Evolutionary conservation across 2,888 invertebrate genomes (phyloP).

Genomic region (Mallateleia sp.): DNA sequence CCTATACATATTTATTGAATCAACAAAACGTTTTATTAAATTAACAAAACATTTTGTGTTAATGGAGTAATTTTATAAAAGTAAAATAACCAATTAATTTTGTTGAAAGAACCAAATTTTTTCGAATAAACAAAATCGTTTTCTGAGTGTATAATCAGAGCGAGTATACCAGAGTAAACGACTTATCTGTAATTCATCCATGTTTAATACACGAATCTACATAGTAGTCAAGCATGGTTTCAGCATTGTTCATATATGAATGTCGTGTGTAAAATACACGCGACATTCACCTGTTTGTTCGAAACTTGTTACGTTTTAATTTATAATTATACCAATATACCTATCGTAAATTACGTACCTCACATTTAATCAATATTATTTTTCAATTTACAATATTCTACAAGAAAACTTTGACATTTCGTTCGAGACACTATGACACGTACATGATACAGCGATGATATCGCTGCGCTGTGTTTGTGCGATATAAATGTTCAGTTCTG

Average conservation of each 20-base stretch:
- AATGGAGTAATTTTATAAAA: no score
- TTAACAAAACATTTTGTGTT: no score
- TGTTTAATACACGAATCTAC: neutral
- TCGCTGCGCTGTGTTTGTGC: conserved; percentile 55
- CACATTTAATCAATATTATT: conserved; percentile 58
- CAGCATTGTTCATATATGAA: conserved; percentile 42
- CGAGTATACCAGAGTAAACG: no score
- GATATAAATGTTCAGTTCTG: conserved; percentile 71
- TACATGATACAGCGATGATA: conserved; percentile 57
- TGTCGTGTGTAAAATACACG: conserved; percentile 31
- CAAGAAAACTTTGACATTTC: conserved; percentile 65
- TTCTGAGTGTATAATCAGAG: no score
- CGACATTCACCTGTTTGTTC: neutral
- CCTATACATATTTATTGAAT: no score
- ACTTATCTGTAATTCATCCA: neutral
- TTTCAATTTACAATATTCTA: conserved; percentile 54
- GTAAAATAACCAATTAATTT: no score
- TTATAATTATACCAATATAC: conserved; percentile 46
- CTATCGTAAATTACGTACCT: conserved; percentile 48
- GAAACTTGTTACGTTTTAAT: conserved; percentile 23
- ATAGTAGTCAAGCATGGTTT: conserved; percentile 9
- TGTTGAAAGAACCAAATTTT: no score
- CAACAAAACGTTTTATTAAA: no score
- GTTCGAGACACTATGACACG: conserved; percentile 30
- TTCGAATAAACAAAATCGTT: no score